Percentiles rank a stretch among this genome's conserved stretches.
Conservation (phyloP, 2,888 invertebrate genomes). For the Bugula neritina region DNA sequence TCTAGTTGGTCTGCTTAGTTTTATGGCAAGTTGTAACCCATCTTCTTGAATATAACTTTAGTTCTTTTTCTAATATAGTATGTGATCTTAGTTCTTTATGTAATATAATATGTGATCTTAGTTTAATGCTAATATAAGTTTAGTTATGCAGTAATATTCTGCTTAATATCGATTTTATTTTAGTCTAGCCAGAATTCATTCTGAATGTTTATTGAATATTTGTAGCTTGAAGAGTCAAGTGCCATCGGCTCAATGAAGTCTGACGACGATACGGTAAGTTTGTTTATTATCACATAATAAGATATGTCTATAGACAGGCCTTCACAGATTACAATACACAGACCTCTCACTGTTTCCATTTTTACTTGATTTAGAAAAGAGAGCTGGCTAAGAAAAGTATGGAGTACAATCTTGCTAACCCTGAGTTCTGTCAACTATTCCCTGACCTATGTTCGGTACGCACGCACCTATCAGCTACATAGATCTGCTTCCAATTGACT, state of each 20-base stretch:
- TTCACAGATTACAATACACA: too few species aligned
- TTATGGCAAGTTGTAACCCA: constrained; percentile 66
- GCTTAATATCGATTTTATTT: neutral
- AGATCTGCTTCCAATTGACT: too few species aligned
- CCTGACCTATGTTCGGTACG: constrained; percentile 79
- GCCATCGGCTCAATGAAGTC: neutral
- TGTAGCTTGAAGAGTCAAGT: neutral
- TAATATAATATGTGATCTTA: neutral
- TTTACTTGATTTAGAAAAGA: constrained; percentile 50
- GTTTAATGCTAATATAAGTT: constrained; percentile 27
- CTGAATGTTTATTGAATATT: neutral
- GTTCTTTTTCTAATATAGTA: too few species aligned
- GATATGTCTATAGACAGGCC: too few species aligned
- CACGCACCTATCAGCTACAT: too few species aligned
- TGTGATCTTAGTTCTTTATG: too few species aligned
- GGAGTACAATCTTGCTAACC: constrained; percentile 83
- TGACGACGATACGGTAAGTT: neutral
- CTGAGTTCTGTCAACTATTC: constrained; percentile 87
- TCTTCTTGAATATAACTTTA: too few species aligned
- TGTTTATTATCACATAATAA: neutral
- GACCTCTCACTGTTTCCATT: too few species aligned
- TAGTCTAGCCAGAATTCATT: neutral
- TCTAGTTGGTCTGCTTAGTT: constrained; percentile 87
- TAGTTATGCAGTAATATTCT: neutral
- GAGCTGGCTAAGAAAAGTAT: constrained; percentile 62